A percentile compares a stretch with the other conserved stretches of the same genome.
These are phyloP conservation scores for Automeris io DNA, from an alignment of 2,888 invertebrate species.

Conservation along the genomic window DNA sequence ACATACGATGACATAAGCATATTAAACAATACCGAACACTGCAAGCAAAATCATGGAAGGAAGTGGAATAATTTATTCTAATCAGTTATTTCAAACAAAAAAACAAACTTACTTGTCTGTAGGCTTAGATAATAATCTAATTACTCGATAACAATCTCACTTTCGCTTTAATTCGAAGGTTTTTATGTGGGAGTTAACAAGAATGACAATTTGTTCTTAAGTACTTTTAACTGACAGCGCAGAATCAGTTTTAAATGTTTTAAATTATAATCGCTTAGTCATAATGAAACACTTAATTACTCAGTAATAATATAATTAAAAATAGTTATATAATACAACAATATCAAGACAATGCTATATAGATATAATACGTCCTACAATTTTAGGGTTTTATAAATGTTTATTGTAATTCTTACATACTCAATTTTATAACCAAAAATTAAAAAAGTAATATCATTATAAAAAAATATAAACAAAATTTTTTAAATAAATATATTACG, in stretches of 20 bases:
- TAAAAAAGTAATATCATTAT: too few relatives aligned
- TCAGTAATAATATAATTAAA: too few relatives aligned
- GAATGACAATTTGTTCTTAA: background rate
- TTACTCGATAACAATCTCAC: slow-evolving; percentile 34
- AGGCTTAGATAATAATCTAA: slow-evolving; percentile 12
- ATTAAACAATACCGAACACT: background rate
- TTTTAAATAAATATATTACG: too few relatives aligned
- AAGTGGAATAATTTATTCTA: slow-evolving; percentile 1
- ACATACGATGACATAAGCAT: background rate
- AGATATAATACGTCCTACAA: too few relatives aligned
- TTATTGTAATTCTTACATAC: too few relatives aligned
- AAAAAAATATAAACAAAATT: too few relatives aligned
- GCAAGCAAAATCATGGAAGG: background rate
- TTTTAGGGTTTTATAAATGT: too few relatives aligned
- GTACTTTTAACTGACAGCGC: background rate
- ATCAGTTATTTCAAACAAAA: background rate
- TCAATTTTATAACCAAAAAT: too few relatives aligned
- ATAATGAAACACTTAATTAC: too few relatives aligned
- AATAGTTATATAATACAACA: too few relatives aligned
- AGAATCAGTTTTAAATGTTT: background rate
- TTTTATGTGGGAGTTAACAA: slow-evolving; percentile 29
- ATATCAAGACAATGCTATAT: too few relatives aligned
- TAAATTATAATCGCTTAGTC: too few relatives aligned
- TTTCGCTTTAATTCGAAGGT: slow-evolving; percentile 47
- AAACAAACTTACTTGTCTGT: slow-evolving; percentile 2